Conservation (phyloP, 2,797 vertebrate species). For the Microchirus variegatus region DNA sequence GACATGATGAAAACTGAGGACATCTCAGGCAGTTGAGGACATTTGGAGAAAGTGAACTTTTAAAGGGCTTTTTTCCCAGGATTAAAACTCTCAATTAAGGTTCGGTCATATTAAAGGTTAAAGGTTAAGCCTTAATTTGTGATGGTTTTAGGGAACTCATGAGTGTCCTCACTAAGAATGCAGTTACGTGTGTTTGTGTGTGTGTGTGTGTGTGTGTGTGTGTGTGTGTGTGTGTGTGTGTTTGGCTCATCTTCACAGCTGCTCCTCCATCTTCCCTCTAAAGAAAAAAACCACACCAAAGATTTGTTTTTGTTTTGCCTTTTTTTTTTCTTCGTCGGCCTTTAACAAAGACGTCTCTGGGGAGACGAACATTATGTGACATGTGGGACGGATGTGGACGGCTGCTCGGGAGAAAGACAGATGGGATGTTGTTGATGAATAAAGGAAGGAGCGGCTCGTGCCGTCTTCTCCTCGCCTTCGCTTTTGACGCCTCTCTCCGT, state of each 20-base stretch:
- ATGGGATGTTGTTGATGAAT: slow-evolving; percentile 25
- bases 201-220: neutral
- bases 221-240: neutral
- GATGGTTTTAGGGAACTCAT: slow-evolving; percentile 11
- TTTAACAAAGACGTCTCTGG: slow-evolving; percentile 13
- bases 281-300: slow-evolving; percentile 53
- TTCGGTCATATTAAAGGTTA: no score
- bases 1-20: no score
- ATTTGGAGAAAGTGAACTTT: no score
- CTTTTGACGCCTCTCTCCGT: neutral
- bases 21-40: no score
- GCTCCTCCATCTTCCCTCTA: slow-evolving; percentile 38
- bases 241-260: slow-evolving; percentile 15
- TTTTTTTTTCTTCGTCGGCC: slow-evolving; percentile 21
- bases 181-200: neutral
- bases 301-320: neutral
- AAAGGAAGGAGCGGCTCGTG: neutral
- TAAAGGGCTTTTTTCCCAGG: no score
- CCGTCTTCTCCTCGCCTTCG: no score
- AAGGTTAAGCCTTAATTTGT: no score
- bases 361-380: slow-evolving; percentile 15
- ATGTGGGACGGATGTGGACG: slow-evolving; percentile 31
- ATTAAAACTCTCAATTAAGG: no score
- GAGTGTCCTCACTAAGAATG: no score
- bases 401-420: slow-evolving; percentile 1